These are phyloP conservation scores for Otolemur garnettii DNA, from an alignment of 2,113 vertebrate genomes.

Conservation along the genomic window DNA sequence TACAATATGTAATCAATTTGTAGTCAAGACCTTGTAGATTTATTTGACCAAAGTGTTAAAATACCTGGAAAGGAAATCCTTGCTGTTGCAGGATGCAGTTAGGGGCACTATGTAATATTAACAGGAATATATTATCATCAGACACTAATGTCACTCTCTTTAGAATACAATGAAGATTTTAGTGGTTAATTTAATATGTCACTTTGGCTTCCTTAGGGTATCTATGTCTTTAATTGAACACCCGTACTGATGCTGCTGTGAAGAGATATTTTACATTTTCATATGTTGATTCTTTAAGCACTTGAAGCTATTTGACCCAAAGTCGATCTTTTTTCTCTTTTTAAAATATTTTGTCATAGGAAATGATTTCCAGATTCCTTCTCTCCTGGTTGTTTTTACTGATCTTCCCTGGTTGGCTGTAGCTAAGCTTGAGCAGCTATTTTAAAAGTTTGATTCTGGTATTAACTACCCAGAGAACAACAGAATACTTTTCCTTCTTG, in stretches of 20 bases:
- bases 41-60: background rate
- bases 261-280: background rate
- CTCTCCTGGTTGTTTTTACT: constrained; percentile 32
- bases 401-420: background rate
- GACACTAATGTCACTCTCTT: background rate
- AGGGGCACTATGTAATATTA: background rate
- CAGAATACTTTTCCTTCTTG: background rate
- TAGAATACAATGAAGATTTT: background rate
- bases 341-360: background rate
- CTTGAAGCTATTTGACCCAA: background rate
- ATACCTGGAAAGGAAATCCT: background rate
- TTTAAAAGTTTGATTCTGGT: constrained; percentile 3
- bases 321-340: background rate
- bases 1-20: background rate
- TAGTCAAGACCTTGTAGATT: background rate
- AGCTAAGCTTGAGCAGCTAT: background rate
- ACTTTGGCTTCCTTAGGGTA: background rate
- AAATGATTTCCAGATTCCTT: background rate
- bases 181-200: background rate
- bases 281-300: background rate
- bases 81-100: background rate
- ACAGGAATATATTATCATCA: background rate
- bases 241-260: background rate
- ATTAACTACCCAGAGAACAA: background rate
- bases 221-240: background rate